Evolutionary conservation across 2,797 vertebrate species (phyloP).

Genomic region (Gymnothorax reevesii): DNA sequence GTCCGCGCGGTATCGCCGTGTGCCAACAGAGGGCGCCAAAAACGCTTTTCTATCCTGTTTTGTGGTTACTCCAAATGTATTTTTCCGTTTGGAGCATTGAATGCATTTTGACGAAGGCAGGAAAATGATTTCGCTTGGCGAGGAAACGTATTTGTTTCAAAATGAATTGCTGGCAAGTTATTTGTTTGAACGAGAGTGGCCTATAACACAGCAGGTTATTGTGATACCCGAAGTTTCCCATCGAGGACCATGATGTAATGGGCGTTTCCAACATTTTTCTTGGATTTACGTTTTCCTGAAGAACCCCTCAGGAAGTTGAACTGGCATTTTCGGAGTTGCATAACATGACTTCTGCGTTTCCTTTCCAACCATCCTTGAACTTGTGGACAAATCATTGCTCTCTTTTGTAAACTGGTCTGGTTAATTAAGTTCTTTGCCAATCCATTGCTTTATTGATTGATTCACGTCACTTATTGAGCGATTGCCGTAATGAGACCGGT

Average conservation of each 20-base stretch:
- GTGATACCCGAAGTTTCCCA: not conserved
- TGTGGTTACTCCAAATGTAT: not conserved
- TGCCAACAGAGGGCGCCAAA: not conserved
- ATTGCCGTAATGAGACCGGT: not conserved
- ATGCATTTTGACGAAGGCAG: not conserved
- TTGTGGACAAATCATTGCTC: not conserved
- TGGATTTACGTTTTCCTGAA: not conserved
- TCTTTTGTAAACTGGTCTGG: not conserved
- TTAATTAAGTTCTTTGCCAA: not conserved
- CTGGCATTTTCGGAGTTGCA: not conserved
- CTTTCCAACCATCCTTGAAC: not conserved
- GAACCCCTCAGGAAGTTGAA: not conserved
- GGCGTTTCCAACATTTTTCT: not conserved
- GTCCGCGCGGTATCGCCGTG: constrained; percentile 27
- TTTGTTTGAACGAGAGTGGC: not conserved
- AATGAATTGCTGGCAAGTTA: not conserved
- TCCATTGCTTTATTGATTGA: not conserved
- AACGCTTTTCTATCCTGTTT: not conserved
- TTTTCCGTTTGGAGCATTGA: not conserved
- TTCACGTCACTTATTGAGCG: not conserved
- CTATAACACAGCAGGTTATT: not conserved
- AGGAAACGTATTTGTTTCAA: not conserved
- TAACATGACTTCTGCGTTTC: not conserved
- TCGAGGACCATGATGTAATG: not conserved
- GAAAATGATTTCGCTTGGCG: not conserved